A percentile compares a stretch with the other conserved stretches of the same genome.
phyloP scores from a whole-genome alignment of 2,113 vertebrate species.

The Taurulus bubalis region DNA sequence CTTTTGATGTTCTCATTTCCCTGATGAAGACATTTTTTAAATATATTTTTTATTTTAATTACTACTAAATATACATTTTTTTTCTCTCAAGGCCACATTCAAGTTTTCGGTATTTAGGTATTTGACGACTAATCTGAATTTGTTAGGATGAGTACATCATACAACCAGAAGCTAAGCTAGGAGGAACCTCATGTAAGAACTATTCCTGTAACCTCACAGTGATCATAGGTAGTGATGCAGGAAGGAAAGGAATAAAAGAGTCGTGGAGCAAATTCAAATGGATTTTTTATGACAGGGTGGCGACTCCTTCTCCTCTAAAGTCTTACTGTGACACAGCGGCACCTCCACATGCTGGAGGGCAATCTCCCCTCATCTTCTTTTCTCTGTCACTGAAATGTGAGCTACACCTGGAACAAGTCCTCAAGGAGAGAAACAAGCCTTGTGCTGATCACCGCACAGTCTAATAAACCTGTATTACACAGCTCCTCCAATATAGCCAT shows the following conservation, averaged over 20 bases:
- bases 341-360: conserved; percentile 18
- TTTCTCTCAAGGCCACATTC: conserved; percentile 6
- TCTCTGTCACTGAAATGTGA: conserved; percentile 52
- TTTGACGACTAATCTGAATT: conserved; percentile 3
- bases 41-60: conserved; percentile 20
- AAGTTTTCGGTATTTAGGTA: not conserved
- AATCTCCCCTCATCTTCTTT: conserved; percentile 25
- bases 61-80: conserved; percentile 34
- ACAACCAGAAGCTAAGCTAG: not conserved
- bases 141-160: not conserved
- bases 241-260: not conserved
- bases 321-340: conserved; percentile 19
- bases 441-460: conserved; percentile 64
- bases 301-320: conserved; percentile 21
- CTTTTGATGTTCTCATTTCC: conserved; percentile 42
- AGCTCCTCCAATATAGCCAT: conserved; percentile 60
- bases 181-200: conserved; percentile 11
- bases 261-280: conserved; percentile 14
- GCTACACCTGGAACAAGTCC: conserved; percentile 65
- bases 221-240: not conserved
- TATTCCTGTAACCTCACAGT: conserved; percentile 17
- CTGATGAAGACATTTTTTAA: conserved; percentile 16
- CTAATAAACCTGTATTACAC: conserved; percentile 78
- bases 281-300: conserved; percentile 10
- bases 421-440: conserved; percentile 63